phyloP scores from a whole-genome alignment of 2,797 vertebrate species.

The Spondyliosoma cantharus region DNA sequence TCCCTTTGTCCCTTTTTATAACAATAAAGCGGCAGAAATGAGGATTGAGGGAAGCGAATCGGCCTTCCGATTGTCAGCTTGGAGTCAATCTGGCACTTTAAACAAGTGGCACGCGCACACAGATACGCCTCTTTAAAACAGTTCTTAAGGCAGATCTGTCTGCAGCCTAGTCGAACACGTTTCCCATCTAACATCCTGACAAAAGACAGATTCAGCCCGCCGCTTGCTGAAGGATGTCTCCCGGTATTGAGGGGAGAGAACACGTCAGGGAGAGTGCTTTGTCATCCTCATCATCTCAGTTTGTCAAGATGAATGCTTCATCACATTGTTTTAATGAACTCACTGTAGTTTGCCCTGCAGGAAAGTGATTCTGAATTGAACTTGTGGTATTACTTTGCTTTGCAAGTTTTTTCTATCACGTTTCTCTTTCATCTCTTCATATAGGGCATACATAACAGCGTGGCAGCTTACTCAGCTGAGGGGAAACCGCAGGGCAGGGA shows the following conservation, averaged over 20 bases:
- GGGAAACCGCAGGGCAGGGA: conserved; percentile 43
- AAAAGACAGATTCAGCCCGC: conserved; percentile 34
- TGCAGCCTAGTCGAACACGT: conserved; percentile 30
- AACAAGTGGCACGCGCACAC: conserved; percentile 10
- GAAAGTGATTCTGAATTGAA: conserved; percentile 18
- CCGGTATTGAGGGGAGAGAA: conserved; percentile 12
- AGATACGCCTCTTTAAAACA: conserved; percentile 18
- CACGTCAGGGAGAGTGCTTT: conserved; percentile 19
- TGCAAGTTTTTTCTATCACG: conserved; percentile 20
- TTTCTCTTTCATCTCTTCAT: conserved; percentile 45
- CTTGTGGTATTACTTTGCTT: conserved; percentile 25
- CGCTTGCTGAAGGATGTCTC: conserved; percentile 30
- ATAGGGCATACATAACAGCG: not conserved
- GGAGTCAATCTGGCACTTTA: conserved; percentile 54
- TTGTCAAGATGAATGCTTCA: conserved; percentile 12
- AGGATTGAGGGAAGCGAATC: conserved; percentile 33
- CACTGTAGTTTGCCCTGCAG: conserved; percentile 28
- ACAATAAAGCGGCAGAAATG: conserved; percentile 52
- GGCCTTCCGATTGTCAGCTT: conserved; percentile 17
- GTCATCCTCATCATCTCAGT: conserved; percentile 28
- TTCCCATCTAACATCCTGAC: conserved; percentile 47
- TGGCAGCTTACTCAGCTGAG: conserved; percentile 35
- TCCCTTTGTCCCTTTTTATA: conserved; percentile 38
- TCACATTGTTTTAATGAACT: conserved; percentile 25
- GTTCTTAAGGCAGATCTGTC: conserved; percentile 26